These are phyloP conservation scores for Drosophila setosimentum DNA, from an alignment of 2,888 invertebrate genomes.

Conservation along the genomic window DNA sequence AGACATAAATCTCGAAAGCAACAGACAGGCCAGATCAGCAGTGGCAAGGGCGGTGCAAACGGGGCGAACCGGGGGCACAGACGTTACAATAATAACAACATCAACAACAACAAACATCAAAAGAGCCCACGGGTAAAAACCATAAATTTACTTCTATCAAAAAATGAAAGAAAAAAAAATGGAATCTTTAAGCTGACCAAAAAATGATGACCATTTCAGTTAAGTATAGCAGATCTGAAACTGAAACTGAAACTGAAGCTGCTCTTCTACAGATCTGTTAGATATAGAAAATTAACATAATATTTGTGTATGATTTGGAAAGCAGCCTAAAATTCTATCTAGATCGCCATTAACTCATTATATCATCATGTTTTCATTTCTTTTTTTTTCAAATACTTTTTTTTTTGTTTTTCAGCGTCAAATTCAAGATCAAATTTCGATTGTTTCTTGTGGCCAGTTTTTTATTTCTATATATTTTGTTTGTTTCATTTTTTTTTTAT, in stretches of 20 bases:
- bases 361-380: slow-evolving; percentile 3
- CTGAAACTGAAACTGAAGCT: too few species aligned
- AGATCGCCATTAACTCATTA: slow-evolving; percentile 19
- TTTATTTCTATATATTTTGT: background rate
- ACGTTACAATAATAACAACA: background rate
- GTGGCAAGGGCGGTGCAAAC: slow-evolving; percentile 1
- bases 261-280: background rate
- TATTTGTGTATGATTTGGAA: background rate
- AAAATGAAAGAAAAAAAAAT: background rate
- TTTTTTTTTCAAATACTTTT: background rate
- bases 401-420: background rate
- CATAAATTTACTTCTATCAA: slow-evolving; percentile 50
- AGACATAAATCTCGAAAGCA: slow-evolving; percentile 70
- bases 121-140: slow-evolving; percentile 27
- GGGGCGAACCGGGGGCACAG: slow-evolving; percentile 19
- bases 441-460: slow-evolving; percentile 9
- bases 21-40: slow-evolving; percentile 53
- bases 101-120: background rate
- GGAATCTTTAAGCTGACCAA: slow-evolving; percentile 8
- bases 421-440: slow-evolving; percentile 32
- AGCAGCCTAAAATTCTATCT: background rate
- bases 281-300: background rate
- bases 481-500: background rate
- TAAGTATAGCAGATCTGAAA: background rate
- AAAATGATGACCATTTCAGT: slow-evolving; percentile 3